Percentiles rank a stretch among this genome's conserved stretches.
Conservation (phyloP, 2,888 invertebrate genomes). For the Standfussiana lucernea region DNA sequence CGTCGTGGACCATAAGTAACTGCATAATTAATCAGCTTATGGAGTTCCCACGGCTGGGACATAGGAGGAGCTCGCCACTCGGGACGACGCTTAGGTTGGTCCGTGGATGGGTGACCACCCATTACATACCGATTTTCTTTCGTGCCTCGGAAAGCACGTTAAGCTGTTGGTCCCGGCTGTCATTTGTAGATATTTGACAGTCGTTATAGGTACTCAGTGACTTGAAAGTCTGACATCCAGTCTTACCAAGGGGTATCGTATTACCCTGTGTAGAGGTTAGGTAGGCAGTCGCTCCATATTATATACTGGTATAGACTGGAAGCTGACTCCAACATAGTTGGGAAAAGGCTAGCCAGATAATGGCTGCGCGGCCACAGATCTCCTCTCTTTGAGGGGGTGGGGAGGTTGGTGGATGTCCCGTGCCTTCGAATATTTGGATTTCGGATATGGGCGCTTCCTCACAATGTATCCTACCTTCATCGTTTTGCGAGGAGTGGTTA, state of each 20-base stretch:
- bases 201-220: too few species aligned
- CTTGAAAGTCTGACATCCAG: too few species aligned
- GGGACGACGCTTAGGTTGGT: not conserved
- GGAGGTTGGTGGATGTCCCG: not conserved
- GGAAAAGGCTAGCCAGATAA: too few species aligned
- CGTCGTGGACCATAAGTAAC: not conserved
- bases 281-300: too few species aligned
- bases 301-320: too few species aligned
- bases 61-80: not conserved
- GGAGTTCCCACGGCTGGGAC: not conserved
- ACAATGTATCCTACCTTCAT: not conserved
- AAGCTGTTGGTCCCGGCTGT: not conserved
- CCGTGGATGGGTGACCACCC: too few species aligned
- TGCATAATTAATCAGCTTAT: not conserved
- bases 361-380: too few species aligned
- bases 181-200: not conserved
- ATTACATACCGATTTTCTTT: too few species aligned
- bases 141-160: not conserved
- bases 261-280: too few species aligned
- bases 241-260: too few species aligned
- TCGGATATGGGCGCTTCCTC: not conserved
- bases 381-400: too few species aligned
- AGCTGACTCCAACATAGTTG: too few species aligned
- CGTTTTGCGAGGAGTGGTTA: not conserved
- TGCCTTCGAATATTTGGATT: not conserved